A percentile compares a stretch with the other conserved stretches of the same genome.
Evolutionary conservation across 2,797 vertebrate genomes (phyloP).

Genomic region (Mustela erminea): DNA sequence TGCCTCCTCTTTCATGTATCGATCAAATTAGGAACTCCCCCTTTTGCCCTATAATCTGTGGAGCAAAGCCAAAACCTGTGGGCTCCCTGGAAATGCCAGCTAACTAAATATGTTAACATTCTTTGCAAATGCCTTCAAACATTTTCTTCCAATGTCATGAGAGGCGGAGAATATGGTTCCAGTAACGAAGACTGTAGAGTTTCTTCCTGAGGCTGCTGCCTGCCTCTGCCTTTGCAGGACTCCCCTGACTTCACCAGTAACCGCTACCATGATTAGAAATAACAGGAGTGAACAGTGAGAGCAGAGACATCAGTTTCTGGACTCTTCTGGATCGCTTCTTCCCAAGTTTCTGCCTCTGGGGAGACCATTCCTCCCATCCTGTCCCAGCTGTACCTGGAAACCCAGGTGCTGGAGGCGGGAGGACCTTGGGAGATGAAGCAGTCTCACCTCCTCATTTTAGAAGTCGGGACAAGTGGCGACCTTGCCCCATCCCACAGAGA

Average conservation of each 20-base stretch:
- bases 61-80: not conserved
- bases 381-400: not conserved
- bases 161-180: not conserved
- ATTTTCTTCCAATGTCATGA: not conserved
- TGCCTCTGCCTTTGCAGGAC: not conserved
- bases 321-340: fast-evolving
- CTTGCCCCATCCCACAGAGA: not conserved
- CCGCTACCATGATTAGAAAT: fast-evolving
- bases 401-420: too few species aligned
- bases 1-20: not conserved
- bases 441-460: not conserved
- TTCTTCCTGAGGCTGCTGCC: not conserved
- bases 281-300: not conserved
- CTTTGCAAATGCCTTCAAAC: not conserved
- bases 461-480: not conserved
- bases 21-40: not conserved
- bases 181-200: fast-evolving
- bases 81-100: not conserved
- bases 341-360: not conserved
- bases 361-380: not conserved
- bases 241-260: not conserved
- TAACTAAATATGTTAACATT: not conserved
- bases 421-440: too few species aligned
- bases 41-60: not conserved
- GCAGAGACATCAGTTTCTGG: not conserved